Conservation (phyloP, 2,797 vertebrate genomes). For the Phyllotis vaccarum region DNA sequence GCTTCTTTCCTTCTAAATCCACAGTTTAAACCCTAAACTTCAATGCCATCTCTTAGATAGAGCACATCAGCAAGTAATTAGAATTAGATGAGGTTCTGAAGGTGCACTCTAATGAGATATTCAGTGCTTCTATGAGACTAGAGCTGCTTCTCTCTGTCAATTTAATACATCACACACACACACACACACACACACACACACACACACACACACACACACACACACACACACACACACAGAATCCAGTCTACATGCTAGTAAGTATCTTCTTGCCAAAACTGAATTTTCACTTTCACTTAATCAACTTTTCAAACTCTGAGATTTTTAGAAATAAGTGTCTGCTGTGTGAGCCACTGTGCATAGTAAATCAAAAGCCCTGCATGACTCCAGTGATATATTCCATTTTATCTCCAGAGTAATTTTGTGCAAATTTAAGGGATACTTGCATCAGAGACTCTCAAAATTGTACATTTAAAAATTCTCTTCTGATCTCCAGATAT, state of each 20-base stretch:
- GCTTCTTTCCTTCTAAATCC: background rate
- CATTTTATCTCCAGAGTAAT: no score
- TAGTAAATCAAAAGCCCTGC: background rate
- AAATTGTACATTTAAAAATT: background rate
- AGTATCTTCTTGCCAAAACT: background rate
- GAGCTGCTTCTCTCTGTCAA: background rate
- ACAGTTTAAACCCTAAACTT: background rate
- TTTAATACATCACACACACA: background rate
- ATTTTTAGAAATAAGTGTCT: background rate
- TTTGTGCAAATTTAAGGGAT: background rate
- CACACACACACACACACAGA: background rate
- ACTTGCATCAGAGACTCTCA: background rate
- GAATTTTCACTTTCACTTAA: background rate
- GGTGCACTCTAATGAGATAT: no score
- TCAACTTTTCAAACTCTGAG: background rate
- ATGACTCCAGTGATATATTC: no score
- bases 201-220: background rate
- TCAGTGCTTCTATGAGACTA: background rate
- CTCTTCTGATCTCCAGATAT: background rate
- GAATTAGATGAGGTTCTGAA: background rate
- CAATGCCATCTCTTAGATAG: no score
- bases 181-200: background rate
- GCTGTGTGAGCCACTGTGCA: background rate
- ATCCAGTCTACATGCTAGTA: background rate
- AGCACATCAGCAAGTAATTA: background rate